Evolutionary conservation across 2,888 invertebrate species (phyloP), one percentile per base, ranked within the genome.

Genomic region (Netelia melanura): DNA sequence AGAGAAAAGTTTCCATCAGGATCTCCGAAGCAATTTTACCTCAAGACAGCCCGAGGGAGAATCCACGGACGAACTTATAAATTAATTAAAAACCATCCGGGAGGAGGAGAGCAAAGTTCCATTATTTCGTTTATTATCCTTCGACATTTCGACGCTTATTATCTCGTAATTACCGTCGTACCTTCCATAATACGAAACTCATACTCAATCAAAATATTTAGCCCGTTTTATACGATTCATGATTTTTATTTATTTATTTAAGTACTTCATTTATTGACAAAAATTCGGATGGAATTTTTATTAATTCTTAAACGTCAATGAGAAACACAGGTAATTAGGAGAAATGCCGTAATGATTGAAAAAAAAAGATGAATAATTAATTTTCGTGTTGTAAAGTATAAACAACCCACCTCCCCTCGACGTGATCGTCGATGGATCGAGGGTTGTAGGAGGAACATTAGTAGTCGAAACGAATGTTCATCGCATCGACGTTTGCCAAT

Each of bases 61-160:
- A 10, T 1, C 62, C 10, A 65, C 14, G 21, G 30, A 25, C 30
- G 58, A 67, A 72, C 11, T 65, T 48, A 17, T 52, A 56, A 72
- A 25, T 72, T 72, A 64, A 80, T 62, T 71, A 54, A 70, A 71
- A 71, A 14, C 56, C 68, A 38, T 71, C 71, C 56, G 17, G 76
- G 38, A 8, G 67, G 5, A 5, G 30, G 52, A 8, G 67, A 0
- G 30, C 5, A 23, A 48, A 79, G 44, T 62, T 52, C 21, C 14
- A 21, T 71, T 71, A 61, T 43, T 44, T 14, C 5, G 58, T 61
- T 61, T 38, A 43, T 76, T 52, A 11, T 5, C 54, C 21, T 6
- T 17, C 23, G 8, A 54, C 30, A 65, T 43, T 43, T 14, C 74
- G 25, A 61, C n/a, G 14, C 61, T 62, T 23, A 62, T 70, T 70